Base-by-base conservation (phyloP, 1,140 invertebrate genomes). In the Megalopta genalis region DNA sequence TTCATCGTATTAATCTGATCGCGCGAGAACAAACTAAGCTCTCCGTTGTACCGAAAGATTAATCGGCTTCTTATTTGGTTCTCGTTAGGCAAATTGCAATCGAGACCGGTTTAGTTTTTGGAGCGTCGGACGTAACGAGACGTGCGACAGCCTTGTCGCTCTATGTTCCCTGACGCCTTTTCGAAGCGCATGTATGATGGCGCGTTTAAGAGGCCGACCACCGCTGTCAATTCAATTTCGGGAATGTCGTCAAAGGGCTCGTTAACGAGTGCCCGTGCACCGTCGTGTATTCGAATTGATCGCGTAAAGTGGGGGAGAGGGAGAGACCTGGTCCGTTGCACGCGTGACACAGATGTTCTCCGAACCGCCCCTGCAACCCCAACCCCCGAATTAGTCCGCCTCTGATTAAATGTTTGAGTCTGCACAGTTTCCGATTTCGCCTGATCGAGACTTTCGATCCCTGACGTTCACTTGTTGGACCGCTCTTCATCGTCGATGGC, bases 201-300 rank as follows among this genome's bases (percentile, higher is more conserved):
- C 46, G 57, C 57, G 46, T 63, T 75, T 63, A 67, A 72, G 49
- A 10, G 42, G 12, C 10, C n/a, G 6, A 6, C 21, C 27, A 18
- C 54, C 25, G 63, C 71, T 63, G 78, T 80, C 65, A 46, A 80
- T 76, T 52, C 72, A 80, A 68, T 76, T 68, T 80, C 70, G 23
- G 65, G 62, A 68, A 63, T 42, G 59, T 66, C 71, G 64, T 76
- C 70, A 80, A 80, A 75, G 78, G 46, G 57, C 63, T 75, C 42
- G 78, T 75, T 80, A 76, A n/a, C 18, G 18, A 60, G 57, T 67
- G 68, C 0, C 42, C n/a, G 25, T 12, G 9, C 37, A 16, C 18
- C 37, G 37, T 21, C 3, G 12, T 37, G 21, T 57, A 49, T 54
- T 63, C 21, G 57, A 63, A 42, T 16, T 49, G 67, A 39, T 71